These are phyloP conservation scores for Notarius lentiginosus DNA, from an alignment of 2,113 vertebrate species.

Conservation along the genomic window DNA sequence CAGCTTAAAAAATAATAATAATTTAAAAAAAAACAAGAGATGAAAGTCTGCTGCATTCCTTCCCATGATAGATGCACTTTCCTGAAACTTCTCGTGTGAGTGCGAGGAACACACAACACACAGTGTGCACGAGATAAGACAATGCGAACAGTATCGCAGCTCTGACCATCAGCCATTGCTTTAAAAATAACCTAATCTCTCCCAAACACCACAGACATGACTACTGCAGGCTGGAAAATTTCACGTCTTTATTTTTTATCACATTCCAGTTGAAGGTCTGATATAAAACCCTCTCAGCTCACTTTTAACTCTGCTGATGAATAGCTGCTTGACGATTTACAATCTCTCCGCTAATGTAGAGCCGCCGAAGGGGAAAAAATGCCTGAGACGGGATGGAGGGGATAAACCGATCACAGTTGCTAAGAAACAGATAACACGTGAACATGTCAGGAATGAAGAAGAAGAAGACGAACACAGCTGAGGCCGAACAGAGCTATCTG, in stretches of 20 bases:
- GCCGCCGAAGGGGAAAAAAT: conserved; percentile 1
- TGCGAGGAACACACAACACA: conserved; percentile 13
- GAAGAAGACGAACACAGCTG: neutral
- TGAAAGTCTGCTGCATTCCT: neutral
- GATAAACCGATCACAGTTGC: conserved; percentile 33
- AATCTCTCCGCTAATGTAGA: conserved; percentile 57
- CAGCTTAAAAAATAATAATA: neutral
- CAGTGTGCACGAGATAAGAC: conserved; percentile 37
- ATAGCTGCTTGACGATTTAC: conserved; percentile 5
- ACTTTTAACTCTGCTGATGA: neutral
- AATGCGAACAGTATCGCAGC: neutral
- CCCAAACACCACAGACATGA: neutral
- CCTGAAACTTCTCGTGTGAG: conserved; percentile 22
- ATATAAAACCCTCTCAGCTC: neutral
- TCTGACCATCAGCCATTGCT: neutral
- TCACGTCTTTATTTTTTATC: neutral
- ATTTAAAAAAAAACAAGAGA: neutral
- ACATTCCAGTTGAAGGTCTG: neutral
- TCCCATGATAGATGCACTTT: conserved; percentile 14
- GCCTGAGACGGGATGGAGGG: neutral
- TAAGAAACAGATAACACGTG: conserved; percentile 33
- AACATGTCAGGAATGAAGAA: conserved; percentile 23
- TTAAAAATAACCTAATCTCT: conserved; percentile 37
- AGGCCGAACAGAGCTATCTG: conserved; percentile 27
- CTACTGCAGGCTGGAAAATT: neutral